phyloP scores from a whole-genome alignment of 1,140 invertebrate genomes.

The Drosophila miranda region DNA sequence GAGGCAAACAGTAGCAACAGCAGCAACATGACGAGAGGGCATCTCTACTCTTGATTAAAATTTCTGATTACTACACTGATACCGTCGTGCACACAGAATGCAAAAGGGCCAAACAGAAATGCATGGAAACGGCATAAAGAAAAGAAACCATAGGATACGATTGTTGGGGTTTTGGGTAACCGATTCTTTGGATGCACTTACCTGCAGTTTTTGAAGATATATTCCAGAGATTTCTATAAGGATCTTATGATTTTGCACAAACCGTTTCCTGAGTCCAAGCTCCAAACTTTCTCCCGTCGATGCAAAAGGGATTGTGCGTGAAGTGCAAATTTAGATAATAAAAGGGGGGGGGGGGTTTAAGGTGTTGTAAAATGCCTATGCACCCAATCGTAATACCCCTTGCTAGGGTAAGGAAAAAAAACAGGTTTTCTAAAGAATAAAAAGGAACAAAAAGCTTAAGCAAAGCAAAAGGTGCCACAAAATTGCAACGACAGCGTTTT shows the following conservation, averaged over 20 bases:
- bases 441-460: conserved; percentile 42
- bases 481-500: conserved; percentile 74
- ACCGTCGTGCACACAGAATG: conserved; percentile 46
- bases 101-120: conserved; percentile 49
- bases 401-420: background rate
- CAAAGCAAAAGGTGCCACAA: conserved; percentile 63
- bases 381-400: too few relatives aligned
- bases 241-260: too few relatives aligned
- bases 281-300: too few relatives aligned
- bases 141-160: conserved; percentile 1
- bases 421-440: conserved; percentile 3
- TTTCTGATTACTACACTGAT: conserved; percentile 80
- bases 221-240: too few relatives aligned
- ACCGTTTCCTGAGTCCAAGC: too few relatives aligned
- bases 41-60: conserved; percentile 73
- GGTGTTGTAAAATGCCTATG: too few relatives aligned
- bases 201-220: too few relatives aligned
- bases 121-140: conserved; percentile 36
- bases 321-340: too few relatives aligned
- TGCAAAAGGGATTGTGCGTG: background rate
- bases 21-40: conserved; percentile 28
- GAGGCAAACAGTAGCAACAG: conserved; percentile 6
- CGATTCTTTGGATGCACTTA: too few relatives aligned
- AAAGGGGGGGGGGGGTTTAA: too few relatives aligned
- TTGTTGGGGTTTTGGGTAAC: too few relatives aligned